phyloP scores from a whole-genome alignment of 2,888 invertebrate genomes.

The Andrena hattorfiana region DNA sequence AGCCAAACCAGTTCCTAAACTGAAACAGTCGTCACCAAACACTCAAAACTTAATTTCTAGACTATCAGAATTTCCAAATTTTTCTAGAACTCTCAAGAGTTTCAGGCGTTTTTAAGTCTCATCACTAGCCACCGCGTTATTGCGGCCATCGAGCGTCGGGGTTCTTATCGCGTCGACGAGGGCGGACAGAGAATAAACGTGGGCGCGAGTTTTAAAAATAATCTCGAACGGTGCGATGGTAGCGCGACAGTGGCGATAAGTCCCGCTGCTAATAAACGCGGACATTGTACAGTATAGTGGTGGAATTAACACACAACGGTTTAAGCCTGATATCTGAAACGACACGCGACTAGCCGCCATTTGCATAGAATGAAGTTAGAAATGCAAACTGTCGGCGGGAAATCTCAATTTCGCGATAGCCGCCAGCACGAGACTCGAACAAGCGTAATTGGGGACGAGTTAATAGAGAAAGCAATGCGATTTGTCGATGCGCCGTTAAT shows the following conservation, averaged over 20 bases:
- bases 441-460: constrained; percentile 30
- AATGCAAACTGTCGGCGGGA: constrained; percentile 48
- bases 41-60: too few species aligned
- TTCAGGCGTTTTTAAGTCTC: too few species aligned
- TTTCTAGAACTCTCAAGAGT: too few species aligned
- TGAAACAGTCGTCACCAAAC: too few species aligned
- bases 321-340: constrained; percentile 54
- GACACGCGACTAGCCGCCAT: constrained; percentile 49
- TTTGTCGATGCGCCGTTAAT: constrained; percentile 32
- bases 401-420: constrained; percentile 39
- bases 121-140: constrained; percentile 20
- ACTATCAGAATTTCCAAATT: too few species aligned
- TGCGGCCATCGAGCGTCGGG: constrained; percentile 28
- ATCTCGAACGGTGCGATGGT: background rate
- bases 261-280: constrained; percentile 42
- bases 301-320: constrained; percentile 49
- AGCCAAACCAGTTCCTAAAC: too few species aligned
- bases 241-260: constrained; percentile 27
- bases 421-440: constrained; percentile 1
- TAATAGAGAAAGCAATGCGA: constrained; percentile 32
- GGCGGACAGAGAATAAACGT: background rate
- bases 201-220: constrained; percentile 11
- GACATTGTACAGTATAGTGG: constrained; percentile 10
- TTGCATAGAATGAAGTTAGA: constrained; percentile 51
- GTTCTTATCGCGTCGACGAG: constrained; percentile 31